A percentile compares a stretch with the other conserved stretches of the same genome.
Evolutionary conservation across 2,113 vertebrate species (phyloP).

Genomic region (Prunella fulvescens): DNA sequence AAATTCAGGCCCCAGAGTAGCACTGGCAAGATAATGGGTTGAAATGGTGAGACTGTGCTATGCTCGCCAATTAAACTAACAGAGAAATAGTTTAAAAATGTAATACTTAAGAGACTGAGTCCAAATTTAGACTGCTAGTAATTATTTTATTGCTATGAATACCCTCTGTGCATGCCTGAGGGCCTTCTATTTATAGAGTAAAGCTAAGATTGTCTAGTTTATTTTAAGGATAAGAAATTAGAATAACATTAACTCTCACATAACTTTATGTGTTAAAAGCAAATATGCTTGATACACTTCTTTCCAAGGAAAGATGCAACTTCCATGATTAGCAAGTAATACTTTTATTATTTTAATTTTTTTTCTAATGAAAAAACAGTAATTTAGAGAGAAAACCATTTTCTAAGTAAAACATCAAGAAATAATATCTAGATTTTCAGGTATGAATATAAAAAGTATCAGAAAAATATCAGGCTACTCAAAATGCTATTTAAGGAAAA

Average conservation of each 20-base stretch:
- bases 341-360: neutral
- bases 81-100: constrained; percentile 17
- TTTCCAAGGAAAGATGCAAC: neutral
- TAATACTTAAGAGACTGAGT: neutral
- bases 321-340: neutral
- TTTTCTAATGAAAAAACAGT: neutral
- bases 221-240: constrained; percentile 48
- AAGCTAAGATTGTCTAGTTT: constrained; percentile 30
- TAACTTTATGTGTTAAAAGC: neutral
- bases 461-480: neutral
- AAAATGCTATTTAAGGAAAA: neutral
- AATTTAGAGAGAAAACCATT: neutral
- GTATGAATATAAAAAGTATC: neutral
- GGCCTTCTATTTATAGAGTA: constrained; percentile 26
- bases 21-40: constrained; percentile 69
- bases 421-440: neutral
- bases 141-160: constrained; percentile 24
- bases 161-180: neutral
- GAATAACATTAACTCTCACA: neutral
- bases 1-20: constrained; percentile 69
- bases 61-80: constrained; percentile 32
- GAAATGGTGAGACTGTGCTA: constrained; percentile 76
- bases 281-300: neutral
- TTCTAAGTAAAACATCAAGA: neutral
- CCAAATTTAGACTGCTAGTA: neutral